Percentiles rank a stretch among this genome's conserved stretches.
Conservation (phyloP, 2,797 vertebrate genomes). For the Enteromius mattozi region DNA sequence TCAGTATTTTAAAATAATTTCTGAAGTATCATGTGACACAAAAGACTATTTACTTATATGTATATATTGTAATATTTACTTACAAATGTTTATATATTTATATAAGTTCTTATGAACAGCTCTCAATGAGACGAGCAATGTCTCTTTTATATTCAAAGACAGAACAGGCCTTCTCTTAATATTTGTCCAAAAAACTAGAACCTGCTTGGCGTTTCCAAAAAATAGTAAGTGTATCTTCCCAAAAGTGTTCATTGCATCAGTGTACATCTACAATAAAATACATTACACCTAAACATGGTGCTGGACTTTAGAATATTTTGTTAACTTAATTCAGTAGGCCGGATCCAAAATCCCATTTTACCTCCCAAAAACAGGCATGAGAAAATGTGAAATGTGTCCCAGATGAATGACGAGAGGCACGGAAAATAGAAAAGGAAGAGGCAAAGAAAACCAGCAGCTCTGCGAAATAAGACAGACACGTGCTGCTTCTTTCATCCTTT, state of each 20-base stretch:
- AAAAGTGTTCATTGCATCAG: not conserved
- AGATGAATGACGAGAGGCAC: not conserved
- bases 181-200: not conserved
- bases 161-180: not conserved
- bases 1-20: not conserved
- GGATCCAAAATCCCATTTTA: not conserved
- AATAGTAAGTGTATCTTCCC: not conserved
- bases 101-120: not conserved
- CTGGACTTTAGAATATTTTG: not conserved
- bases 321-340: not conserved
- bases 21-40: not conserved
- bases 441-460: conserved; percentile 12
- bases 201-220: not conserved
- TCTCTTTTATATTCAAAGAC: not conserved
- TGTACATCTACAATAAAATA: not conserved
- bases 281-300: not conserved
- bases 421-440: not conserved
- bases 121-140: not conserved
- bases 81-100: too few species aligned
- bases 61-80: too few species aligned
- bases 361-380: conserved; percentile 1
- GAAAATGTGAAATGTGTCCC: conserved; percentile 1
- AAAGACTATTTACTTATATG: not conserved
- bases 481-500: conserved; percentile 37
- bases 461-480: not conserved